Percentiles rank a stretch among this genome's conserved stretches.
Evolutionary conservation across 1,140 invertebrate genomes (phyloP).

Genomic region (Caenorhabditis remanei): DNA sequence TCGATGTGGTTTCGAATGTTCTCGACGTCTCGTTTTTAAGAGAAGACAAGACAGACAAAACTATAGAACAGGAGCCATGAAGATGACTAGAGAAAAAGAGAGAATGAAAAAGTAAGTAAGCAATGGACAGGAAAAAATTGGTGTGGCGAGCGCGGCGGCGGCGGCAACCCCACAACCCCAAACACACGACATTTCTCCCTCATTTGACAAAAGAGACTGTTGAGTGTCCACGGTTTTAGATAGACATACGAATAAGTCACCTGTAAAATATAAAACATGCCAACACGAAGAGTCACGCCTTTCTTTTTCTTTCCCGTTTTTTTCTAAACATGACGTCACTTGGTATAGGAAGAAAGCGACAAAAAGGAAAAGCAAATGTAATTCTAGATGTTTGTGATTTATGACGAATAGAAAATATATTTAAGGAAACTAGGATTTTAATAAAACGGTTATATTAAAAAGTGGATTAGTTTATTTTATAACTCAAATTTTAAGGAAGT

Average conservation of each 20-base stretch:
- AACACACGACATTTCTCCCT: background rate
- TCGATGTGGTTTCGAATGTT: background rate
- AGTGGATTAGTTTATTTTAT: too few relatives aligned
- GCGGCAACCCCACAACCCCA: background rate
- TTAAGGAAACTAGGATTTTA: too few relatives aligned
- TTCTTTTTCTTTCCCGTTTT: too few relatives aligned
- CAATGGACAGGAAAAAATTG: background rate
- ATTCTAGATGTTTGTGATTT: too few relatives aligned
- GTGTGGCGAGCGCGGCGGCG: background rate
- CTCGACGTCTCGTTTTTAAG: background rate
- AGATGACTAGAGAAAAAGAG: background rate
- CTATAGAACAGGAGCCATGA: background rate
- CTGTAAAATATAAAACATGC: background rate
- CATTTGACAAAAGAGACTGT: background rate
- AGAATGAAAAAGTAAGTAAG: conserved; percentile 32
- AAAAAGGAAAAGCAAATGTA: too few relatives aligned
- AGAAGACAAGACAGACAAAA: background rate
- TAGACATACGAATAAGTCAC: too few relatives aligned
- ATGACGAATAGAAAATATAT: too few relatives aligned
- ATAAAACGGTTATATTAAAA: too few relatives aligned
- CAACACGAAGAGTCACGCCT: too few relatives aligned
- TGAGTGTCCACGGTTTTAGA: background rate
- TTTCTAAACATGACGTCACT: too few relatives aligned
- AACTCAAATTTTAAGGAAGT: too few relatives aligned
- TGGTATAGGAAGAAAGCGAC: too few relatives aligned